These are phyloP conservation scores for Hassar affinis DNA, from an alignment of 2,113 vertebrate species.

Conservation along the genomic window DNA sequence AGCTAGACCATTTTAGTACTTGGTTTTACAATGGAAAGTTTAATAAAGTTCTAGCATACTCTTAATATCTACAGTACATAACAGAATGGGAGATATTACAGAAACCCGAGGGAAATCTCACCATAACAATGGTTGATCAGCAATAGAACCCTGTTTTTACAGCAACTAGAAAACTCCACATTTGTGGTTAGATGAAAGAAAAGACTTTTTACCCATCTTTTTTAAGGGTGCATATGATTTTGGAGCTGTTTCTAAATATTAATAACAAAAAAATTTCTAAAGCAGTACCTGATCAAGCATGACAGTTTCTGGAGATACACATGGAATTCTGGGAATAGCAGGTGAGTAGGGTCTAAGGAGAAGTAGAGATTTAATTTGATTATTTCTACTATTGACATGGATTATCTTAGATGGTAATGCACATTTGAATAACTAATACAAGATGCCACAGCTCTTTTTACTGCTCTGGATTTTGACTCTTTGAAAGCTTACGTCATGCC, in stretches of 20 bases:
- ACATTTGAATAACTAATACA: background rate
- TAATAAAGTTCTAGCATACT: background rate
- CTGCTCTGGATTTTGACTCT: background rate
- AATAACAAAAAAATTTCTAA: slow-evolving; percentile 18
- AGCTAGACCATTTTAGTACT: background rate
- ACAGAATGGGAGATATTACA: background rate
- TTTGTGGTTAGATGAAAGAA: background rate
- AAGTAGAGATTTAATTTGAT: slow-evolving; percentile 12
- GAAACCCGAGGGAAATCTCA: too few relatives aligned
- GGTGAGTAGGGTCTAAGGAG: slow-evolving; percentile 84
- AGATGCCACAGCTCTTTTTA: background rate
- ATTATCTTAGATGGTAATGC: background rate
- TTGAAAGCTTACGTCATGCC: slow-evolving; percentile 71
- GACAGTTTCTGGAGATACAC: slow-evolving; percentile 88
- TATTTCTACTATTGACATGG: background rate
- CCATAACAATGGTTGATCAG: too few relatives aligned
- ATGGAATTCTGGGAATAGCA: slow-evolving; percentile 85
- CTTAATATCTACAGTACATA: background rate
- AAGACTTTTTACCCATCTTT: background rate
- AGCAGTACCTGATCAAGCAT: slow-evolving; percentile 77
- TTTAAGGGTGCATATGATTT: background rate
- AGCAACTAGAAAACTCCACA: background rate
- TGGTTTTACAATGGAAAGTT: background rate
- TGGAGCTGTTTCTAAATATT: background rate
- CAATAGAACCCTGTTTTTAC: too few relatives aligned